Evolutionary conservation across 2,888 invertebrate genomes (phyloP), one percentile per base, ranked within the genome.

Genomic region (Megaustenia siamemsis): DNA sequence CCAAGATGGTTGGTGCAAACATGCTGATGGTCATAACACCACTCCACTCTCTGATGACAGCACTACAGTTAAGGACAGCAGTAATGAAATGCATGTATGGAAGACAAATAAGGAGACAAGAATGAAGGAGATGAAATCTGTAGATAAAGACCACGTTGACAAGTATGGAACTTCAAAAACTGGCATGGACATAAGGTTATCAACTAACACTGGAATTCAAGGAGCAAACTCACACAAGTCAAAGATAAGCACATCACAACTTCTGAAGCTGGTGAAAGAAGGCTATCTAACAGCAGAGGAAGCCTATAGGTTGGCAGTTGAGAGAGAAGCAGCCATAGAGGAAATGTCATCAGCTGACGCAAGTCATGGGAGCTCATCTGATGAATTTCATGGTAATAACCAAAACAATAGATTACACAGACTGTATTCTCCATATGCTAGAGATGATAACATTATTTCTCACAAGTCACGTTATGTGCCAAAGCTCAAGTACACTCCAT

Each of bases 41-140:
- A 89, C 86, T 38, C 75, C 82, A 3, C 85, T 88, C 0, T 88
- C 89, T 15, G 88, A 89, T 38, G 89, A 89, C 45, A 89, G 90
- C n/a, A 91, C 90, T 8, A 91, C 90, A n/a, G 86, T 89, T 18
- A 91, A 90, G 77, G 92, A 92, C 78, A 92, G 91, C 84, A 91
- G 90, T 75, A 80, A 87, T 49, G 90, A 90, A 76, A 83, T 89
- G 84, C 88, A 86, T 43, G 63, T 76, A 38, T 60, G 82, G 80
- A 82, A 85, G 40, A n/a, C 53, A 35, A 56, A 81, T 32, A 81
- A 82, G 38, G 68, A 78, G 60, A 49, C 38, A 32, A 81, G 84
- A 49, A 63, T 40, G 1, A 79, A 78, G 24, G 66, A 79, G 43
- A 73, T 68, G 40, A 69, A 78, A 56, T 28, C 71, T 32, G 24